Conservation (phyloP, 2,113 vertebrate species). For the Cervus canadensis region DNA sequence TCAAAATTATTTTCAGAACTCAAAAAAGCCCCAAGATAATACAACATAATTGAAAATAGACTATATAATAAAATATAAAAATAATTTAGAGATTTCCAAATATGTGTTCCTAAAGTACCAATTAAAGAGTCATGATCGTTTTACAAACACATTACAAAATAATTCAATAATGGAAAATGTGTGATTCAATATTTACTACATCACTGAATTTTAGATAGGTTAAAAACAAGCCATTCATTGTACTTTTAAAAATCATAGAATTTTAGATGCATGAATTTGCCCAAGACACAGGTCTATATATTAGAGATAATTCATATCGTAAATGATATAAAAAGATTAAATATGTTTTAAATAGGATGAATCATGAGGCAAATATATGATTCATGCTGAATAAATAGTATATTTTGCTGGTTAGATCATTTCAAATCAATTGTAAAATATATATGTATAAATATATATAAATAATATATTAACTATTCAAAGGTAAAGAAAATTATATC, state of each 20-base stretch:
- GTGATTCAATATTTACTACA: neutral
- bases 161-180: neutral
- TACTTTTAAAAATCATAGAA: neutral
- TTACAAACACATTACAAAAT: neutral
- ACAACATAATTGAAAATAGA: neutral
- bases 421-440: neutral
- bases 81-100: neutral
- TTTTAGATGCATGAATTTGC: neutral
- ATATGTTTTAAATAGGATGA: neutral
- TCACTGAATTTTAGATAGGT: neutral
- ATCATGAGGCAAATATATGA: neutral
- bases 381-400: neutral
- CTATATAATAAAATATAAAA: neutral
- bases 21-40: neutral
- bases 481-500: neutral
- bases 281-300: neutral
- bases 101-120: neutral
- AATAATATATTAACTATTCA: neutral
- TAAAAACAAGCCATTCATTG: neutral
- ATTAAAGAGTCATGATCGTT: neutral
- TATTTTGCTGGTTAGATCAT: neutral
- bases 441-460: neutral
- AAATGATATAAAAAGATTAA: neutral
- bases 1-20: neutral
- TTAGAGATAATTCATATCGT: neutral